Conservation (phyloP, 2,797 vertebrate genomes). For the Gambusia yucatana region DNA sequence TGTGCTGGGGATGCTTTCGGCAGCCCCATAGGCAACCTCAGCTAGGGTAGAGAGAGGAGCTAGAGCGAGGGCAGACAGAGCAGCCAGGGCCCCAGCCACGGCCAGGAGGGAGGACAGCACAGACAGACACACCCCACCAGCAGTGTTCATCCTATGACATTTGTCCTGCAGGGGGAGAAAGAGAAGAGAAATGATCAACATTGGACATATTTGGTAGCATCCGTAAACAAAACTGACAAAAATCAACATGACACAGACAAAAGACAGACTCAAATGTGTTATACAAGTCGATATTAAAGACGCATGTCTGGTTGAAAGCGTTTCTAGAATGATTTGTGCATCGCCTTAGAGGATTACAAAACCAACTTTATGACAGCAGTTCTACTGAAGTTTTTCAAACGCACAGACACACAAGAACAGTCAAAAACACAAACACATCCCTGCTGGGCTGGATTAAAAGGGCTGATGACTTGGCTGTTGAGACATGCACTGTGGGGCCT, state of each 20-base stretch:
- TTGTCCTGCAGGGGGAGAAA: conserved; percentile 84
- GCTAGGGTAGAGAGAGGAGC: conserved; percentile 74
- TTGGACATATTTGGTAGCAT: conserved; percentile 33
- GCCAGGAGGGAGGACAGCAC: conserved; percentile 96
- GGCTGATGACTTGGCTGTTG: conserved; percentile 78
- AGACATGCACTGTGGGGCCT: conserved; percentile 64
- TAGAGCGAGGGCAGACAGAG: conserved; percentile 70
- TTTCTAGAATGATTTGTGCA: conserved; percentile 16
- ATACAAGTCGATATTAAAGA: conserved; percentile 11
- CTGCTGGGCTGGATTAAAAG: conserved; percentile 74
- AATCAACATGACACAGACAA: conserved; percentile 4
- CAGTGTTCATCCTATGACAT: conserved; percentile 99
- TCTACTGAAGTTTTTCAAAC: conserved; percentile 43
- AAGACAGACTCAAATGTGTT: conserved; percentile 6
- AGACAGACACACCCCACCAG: conserved; percentile 99
- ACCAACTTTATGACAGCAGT: conserved; percentile 42
- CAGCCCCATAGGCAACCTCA: conserved; percentile 66
- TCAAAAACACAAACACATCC: conserved; percentile 66
- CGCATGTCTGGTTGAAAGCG: conserved; percentile 9
- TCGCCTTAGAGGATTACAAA: conserved; percentile 24
- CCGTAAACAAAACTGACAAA: conserved; percentile 31
- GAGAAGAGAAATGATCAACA: not conserved
- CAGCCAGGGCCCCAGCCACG: conserved; percentile 86
- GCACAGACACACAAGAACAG: conserved; percentile 31
- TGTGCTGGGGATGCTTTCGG: conserved; percentile 53